These are phyloP conservation scores for Euborellia annulipes DNA, from an alignment of 1,140 invertebrate species.

Conservation along the genomic window DNA sequence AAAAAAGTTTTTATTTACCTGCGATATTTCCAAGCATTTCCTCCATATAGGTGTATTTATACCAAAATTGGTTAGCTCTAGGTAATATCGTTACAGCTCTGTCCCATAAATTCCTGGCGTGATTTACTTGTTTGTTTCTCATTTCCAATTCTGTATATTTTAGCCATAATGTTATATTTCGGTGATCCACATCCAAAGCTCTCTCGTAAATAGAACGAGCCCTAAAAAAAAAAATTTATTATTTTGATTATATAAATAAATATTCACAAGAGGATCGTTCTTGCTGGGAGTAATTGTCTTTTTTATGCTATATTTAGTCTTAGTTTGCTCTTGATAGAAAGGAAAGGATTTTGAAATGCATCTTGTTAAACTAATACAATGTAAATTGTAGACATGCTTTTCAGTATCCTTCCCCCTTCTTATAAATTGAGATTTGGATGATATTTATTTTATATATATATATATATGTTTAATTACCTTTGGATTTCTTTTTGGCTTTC, in stretches of 20 bases:
- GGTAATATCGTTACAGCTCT: conserved; percentile 94
- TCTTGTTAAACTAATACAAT: too few relatives aligned
- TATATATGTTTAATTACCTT: too few relatives aligned
- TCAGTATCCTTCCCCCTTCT: background rate
- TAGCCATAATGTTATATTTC: conserved; percentile 87
- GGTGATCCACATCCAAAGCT: conserved; percentile 90
- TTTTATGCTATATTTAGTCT: too few relatives aligned
- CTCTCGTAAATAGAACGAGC: conserved; percentile 90
- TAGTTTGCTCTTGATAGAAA: too few relatives aligned
- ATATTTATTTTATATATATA: too few relatives aligned
- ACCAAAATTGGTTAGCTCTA: conserved; percentile 97
- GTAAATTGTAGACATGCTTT: too few relatives aligned
- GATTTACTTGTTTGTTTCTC: conserved; percentile 87
- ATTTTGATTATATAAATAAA: too few relatives aligned
- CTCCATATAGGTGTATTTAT: conserved; percentile 99
- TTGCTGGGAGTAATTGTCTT: too few relatives aligned
- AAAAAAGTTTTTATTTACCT: too few relatives aligned
- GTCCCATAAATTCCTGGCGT: conserved; percentile 95
- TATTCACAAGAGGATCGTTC: background rate
- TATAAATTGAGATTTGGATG: too few relatives aligned
- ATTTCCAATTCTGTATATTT: conserved; percentile 99
- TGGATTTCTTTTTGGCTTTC: conserved; percentile 96
- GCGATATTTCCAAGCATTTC: conserved; percentile 96
- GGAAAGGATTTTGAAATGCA: too few relatives aligned
- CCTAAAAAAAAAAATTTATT: conserved; percentile 28